Conservation (phyloP, 2,888 invertebrate genomes). For the Caenorhabditis angaria region DNA sequence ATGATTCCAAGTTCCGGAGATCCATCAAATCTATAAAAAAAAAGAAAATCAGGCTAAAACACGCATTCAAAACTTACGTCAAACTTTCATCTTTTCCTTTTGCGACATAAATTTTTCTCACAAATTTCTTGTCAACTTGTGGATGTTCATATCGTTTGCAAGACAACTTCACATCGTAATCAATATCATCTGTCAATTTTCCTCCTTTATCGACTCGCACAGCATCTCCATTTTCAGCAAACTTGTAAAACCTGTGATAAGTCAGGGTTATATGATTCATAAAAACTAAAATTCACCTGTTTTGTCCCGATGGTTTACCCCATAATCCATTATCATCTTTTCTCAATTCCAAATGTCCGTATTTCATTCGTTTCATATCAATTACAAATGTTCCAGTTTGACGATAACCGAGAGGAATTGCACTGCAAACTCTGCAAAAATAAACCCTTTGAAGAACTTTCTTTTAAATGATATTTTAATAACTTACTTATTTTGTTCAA, state of each 20-base stretch:
- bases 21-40: slow-evolving; percentile 21
- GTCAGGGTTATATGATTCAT: not conserved
- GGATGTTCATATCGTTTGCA: slow-evolving; percentile 59
- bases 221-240: slow-evolving; percentile 49
- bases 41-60: not conserved
- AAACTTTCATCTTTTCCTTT: slow-evolving; percentile 21
- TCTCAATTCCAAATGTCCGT: slow-evolving; percentile 34
- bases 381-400: slow-evolving; percentile 58
- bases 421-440: slow-evolving; percentile 43
- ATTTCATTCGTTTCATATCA: slow-evolving; percentile 41
- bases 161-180: slow-evolving; percentile 48
- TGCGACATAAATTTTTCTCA: slow-evolving; percentile 57
- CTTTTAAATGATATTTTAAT: slow-evolving; percentile 8
- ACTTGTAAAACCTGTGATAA: slow-evolving; percentile 41
- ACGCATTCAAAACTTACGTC: slow-evolving; percentile 8
- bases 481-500: slow-evolving; percentile 37
- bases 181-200: slow-evolving; percentile 23
- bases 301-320: slow-evolving; percentile 55
- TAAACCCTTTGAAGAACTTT: not conserved
- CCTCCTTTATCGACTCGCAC: slow-evolving; percentile 42
- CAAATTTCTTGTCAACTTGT: slow-evolving; percentile 47
- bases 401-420: slow-evolving; percentile 52
- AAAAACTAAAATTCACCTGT: not conserved
- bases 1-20: slow-evolving; percentile 46
- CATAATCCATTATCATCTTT: slow-evolving; percentile 58